A percentile compares a stretch with the other conserved stretches of the same genome.
Evolutionary conservation across 2,113 vertebrate species (phyloP).

Genomic region (Neogale vison): DNA sequence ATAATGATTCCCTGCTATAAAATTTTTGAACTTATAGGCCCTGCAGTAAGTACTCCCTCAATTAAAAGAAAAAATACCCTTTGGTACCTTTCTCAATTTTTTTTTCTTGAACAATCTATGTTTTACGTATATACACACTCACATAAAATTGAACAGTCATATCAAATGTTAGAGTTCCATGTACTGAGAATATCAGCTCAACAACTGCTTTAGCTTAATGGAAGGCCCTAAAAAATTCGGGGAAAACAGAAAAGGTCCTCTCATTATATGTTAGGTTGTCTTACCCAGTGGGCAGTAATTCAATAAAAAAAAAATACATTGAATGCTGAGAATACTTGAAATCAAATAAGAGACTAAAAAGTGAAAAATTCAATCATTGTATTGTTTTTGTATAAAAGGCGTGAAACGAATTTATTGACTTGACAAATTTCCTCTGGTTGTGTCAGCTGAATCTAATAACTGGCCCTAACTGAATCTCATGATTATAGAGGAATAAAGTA

Average conservation of each 20-base stretch:
- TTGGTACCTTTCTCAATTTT: not conserved
- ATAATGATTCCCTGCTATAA: not conserved
- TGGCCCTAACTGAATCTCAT: not conserved
- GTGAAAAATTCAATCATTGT: not conserved
- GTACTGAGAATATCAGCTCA: not conserved
- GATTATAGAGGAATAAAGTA: not conserved
- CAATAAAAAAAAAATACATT: not conserved
- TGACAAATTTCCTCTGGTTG: not conserved
- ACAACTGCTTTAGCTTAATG: not conserved
- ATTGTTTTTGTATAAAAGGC: not conserved
- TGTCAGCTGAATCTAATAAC: not conserved
- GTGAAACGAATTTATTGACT: not conserved
- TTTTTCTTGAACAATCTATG: not conserved
- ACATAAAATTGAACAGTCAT: not conserved
- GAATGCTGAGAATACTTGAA: slow-evolving; percentile 27
- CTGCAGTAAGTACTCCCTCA: not conserved
- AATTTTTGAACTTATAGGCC: not conserved
- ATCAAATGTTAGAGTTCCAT: not conserved
- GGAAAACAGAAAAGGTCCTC: slow-evolving; percentile 3
- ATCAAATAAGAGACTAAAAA: slow-evolving; percentile 47
- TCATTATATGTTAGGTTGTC: not conserved
- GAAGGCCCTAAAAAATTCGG: not conserved
- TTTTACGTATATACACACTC: not conserved
- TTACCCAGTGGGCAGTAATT: not conserved
- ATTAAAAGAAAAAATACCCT: not conserved